phyloP scores from a whole-genome alignment of 2,113 vertebrate species.

The Bagarius yarrelli region DNA sequence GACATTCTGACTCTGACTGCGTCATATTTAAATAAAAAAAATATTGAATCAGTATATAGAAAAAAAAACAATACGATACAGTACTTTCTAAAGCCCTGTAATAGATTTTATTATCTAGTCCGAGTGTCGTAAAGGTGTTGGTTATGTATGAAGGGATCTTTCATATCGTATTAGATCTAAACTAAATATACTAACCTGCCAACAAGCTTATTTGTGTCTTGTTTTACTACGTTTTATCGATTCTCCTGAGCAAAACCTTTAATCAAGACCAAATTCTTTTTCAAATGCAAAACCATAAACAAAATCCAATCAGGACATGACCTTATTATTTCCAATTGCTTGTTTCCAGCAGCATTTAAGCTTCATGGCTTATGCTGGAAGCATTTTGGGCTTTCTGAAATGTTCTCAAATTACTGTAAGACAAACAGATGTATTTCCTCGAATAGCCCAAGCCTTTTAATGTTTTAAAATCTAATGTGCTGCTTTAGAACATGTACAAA shows the following conservation, averaged over 20 bases:
- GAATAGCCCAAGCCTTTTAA: not conserved
- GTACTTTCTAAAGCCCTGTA: no score
- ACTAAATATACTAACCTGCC: not conserved
- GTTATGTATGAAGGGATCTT: not conserved
- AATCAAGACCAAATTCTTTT: conserved; percentile 44
- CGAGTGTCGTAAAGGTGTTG: not conserved
- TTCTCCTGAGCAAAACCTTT: conserved; percentile 7
- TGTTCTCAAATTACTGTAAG: conserved; percentile 28
- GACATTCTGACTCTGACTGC: no score
- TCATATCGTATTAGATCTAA: not conserved
- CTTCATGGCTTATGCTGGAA: conserved; percentile 18
- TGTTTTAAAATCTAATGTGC: not conserved
- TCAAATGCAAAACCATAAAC: conserved; percentile 33
- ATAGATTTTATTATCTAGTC: not conserved
- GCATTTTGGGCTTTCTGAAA: conserved; percentile 14
- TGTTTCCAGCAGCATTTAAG: conserved; percentile 21
- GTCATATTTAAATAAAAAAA: no score
- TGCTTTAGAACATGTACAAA: not conserved
- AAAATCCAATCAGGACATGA: conserved; percentile 27
- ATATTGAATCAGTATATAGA: no score
- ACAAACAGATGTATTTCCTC: conserved; percentile 28
- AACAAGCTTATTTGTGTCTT: not conserved
- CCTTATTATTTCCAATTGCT: conserved; percentile 25
- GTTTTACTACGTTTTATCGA: conserved; percentile 14
- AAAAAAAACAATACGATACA: no score